A percentile compares a stretch with the other conserved stretches of the same genome.
Conservation (phyloP, 2,113 vertebrate species). For the Actenoides lindsayi region DNA sequence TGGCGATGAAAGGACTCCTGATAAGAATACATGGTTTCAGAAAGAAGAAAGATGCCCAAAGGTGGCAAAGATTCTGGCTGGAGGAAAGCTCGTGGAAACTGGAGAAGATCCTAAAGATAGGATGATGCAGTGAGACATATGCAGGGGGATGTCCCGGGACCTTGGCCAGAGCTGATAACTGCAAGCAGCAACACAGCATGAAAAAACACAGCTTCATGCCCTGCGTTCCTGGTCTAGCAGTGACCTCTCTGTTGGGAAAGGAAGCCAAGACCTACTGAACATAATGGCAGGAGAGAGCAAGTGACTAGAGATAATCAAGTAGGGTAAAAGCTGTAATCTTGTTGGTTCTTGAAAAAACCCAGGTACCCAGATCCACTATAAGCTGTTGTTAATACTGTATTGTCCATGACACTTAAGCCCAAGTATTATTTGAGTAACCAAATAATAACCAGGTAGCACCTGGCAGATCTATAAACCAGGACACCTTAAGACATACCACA, state of each 20-base stretch:
- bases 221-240: accelerated
- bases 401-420: neutral
- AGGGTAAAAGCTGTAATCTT: neutral
- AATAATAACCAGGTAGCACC: neutral
- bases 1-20: neutral
- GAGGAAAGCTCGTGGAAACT: neutral
- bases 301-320: neutral
- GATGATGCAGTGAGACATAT: neutral
- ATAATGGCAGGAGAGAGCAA: accelerated
- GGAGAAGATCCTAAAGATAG: neutral
- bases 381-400: neutral
- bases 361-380: neutral
- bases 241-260: neutral
- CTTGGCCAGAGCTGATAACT: neutral
- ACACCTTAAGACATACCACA: neutral
- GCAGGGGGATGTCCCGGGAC: neutral
- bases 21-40: neutral
- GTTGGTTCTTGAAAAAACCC: neutral
- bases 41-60: neutral
- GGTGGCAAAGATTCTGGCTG: neutral
- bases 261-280: neutral
- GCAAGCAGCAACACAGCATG: neutral
- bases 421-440: neutral
- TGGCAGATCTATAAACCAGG: neutral
- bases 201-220: neutral